Conservation (phyloP, 2,797 vertebrate genomes). For the Nasua narica region DNA sequence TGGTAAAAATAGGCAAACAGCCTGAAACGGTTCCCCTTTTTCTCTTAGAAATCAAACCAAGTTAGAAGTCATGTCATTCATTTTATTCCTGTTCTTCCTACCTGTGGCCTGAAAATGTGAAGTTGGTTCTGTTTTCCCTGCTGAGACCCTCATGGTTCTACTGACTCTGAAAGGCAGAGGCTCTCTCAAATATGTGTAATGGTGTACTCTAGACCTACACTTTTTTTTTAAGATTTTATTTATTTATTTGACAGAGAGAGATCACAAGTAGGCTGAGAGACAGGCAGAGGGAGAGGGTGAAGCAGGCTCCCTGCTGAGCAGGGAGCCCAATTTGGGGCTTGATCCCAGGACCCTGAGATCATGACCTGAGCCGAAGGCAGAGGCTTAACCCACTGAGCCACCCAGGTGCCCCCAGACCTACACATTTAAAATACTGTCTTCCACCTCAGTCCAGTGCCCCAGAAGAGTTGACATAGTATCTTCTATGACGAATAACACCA, state of each 20-base stretch:
- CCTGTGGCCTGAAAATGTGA: neutral
- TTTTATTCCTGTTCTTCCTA: slow-evolving; percentile 19
- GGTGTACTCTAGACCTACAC: neutral
- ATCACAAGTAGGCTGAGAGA: no score
- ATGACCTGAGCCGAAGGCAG: no score
- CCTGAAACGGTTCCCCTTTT: neutral
- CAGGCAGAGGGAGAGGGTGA: no score
- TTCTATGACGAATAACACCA: neutral
- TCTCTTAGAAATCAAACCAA: neutral
- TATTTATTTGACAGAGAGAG: no score
- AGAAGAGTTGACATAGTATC: neutral
- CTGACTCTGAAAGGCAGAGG: neutral
- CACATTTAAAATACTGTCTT: neutral
- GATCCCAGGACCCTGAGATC: no score
- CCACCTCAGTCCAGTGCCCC: neutral
- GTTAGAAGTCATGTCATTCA: neutral
- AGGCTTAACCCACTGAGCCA: no score
- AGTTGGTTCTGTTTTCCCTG: neutral
- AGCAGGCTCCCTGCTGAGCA: no score
- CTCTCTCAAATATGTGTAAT: neutral
- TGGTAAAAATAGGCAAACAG: neutral
- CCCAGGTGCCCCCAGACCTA: neutral
- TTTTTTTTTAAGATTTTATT: no score
- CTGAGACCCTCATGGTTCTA: neutral
- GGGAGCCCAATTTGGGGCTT: no score